These are phyloP conservation scores for Peromyscus californicus DNA, from an alignment of 2,113 vertebrate species.

Conservation along the genomic window DNA sequence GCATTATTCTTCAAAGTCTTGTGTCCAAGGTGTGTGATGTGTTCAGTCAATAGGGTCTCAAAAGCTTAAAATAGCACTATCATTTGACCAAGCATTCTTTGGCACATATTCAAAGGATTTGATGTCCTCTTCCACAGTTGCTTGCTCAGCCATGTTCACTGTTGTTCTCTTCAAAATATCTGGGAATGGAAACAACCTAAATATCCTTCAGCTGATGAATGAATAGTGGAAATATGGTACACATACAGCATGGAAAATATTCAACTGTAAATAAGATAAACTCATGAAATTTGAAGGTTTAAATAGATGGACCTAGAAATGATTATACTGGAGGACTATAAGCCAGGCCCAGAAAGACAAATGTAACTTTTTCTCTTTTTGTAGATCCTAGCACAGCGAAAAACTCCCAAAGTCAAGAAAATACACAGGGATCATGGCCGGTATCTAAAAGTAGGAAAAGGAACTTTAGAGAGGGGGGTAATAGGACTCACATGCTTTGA, in stretches of 20 bases:
- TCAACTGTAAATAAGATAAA: background rate
- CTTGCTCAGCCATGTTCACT: background rate
- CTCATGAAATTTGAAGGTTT: background rate
- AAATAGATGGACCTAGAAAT: background rate
- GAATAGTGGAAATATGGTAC: background rate
- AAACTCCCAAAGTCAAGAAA: background rate
- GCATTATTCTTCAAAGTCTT: background rate
- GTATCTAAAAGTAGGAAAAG: background rate
- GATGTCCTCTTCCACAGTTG: background rate
- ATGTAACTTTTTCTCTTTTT: background rate
- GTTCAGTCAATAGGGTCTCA: background rate
- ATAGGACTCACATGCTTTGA: background rate
- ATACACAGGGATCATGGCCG: background rate
- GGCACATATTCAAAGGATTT: background rate
- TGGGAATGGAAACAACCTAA: background rate
- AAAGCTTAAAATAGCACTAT: background rate
- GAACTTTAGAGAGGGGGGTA: background rate
- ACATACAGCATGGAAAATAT: background rate
- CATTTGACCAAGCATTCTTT: background rate
- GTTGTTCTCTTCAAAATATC: background rate
- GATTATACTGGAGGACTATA: background rate
- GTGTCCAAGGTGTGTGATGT: background rate
- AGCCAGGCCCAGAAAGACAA: background rate
- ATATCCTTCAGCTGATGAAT: background rate
- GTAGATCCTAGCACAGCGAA: background rate